Evolutionary conservation across 2,888 invertebrate genomes (phyloP).

Genomic region (Clistopyga incitator): DNA sequence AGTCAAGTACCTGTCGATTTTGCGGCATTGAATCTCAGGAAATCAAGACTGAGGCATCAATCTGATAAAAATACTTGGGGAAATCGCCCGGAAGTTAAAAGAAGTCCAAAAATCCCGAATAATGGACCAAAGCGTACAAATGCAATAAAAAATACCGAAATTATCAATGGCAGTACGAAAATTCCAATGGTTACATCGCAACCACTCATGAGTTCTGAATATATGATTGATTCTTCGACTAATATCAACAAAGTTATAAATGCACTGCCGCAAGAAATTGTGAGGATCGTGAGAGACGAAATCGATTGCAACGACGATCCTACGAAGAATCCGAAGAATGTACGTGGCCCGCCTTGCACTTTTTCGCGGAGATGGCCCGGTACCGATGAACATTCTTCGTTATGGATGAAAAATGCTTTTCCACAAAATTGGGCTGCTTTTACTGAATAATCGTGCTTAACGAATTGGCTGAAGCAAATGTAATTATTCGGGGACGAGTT

Average conservation of each 20-base stretch:
- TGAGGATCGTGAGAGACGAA: slow-evolving; percentile 58
- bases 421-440: slow-evolving; percentile 56
- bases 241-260: slow-evolving; percentile 54
- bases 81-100: background rate
- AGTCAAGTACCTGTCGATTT: slow-evolving; percentile 59
- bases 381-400: slow-evolving; percentile 58
- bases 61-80: background rate
- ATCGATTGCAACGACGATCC: slow-evolving; percentile 60
- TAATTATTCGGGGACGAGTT: no score
- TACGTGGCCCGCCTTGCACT: slow-evolving; percentile 61
- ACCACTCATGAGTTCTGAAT: background rate
- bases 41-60: slow-evolving; percentile 40
- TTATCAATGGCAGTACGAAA: background rate
- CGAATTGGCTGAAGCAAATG: background rate
- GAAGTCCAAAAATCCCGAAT: slow-evolving; percentile 1
- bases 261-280: slow-evolving; percentile 59
- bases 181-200: background rate
- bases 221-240: slow-evolving; percentile 15
- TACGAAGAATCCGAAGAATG: slow-evolving; percentile 4
- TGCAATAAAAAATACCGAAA: slow-evolving; percentile 21
- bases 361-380: slow-evolving; percentile 46
- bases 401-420: slow-evolving; percentile 45
- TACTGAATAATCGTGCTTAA: background rate
- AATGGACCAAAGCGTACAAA: slow-evolving; percentile 14
- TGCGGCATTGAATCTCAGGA: slow-evolving; percentile 52